Evolutionary conservation across 2,113 vertebrate genomes (phyloP), one percentile per base, ranked within the genome.

Genomic region (Pardalotus punctatus): DNA sequence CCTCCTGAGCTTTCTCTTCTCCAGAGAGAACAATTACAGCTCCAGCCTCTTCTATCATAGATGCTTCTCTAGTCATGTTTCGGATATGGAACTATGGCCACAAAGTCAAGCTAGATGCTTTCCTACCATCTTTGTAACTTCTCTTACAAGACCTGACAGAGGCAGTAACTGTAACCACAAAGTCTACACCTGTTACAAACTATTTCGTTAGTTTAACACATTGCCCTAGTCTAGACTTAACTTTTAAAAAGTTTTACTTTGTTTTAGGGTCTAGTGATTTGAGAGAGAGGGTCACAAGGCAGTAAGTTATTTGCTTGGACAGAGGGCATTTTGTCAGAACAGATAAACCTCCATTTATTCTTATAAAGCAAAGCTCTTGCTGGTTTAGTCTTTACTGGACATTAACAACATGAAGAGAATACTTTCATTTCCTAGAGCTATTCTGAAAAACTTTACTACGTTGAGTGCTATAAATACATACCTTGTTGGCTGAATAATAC

Each of bases 111-210:
- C 5, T 48, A 51, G 11, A 24, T 87, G 65, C 42, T 50, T 84
- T 43, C 66, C 12, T 50, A 45, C 7, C 9, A 21, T 36, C 24
- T 48, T 60, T 33, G 0, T 43, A 64, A 51, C 6, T 60, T 83
- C 23, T 51, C 12, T 51, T 54, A 18, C 2, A 29, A 0, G 2
- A 17, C 5, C 6, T 16, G 7, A 51, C 2, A 81, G 35, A 69
- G 17, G 10, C 17, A 57, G 27, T 60, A 78, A 71, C 36, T 43
- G 23, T 10, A 84, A 81, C 33, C 16, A 53, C 28, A n/a, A 22
- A 24, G 36, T 54, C n/a, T 27, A 40, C 48, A 28, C 7, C 17
- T 74, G 31, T 71, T 35, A 67, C 8, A 57, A 31, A 43, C 3
- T 18, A 22, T 62, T 82, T 67, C 15, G 40, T 79, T 48, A 56